These are phyloP conservation scores for Callyntrura sp. DNA, from an alignment of 2,888 invertebrate genomes.

Conservation along the genomic window DNA sequence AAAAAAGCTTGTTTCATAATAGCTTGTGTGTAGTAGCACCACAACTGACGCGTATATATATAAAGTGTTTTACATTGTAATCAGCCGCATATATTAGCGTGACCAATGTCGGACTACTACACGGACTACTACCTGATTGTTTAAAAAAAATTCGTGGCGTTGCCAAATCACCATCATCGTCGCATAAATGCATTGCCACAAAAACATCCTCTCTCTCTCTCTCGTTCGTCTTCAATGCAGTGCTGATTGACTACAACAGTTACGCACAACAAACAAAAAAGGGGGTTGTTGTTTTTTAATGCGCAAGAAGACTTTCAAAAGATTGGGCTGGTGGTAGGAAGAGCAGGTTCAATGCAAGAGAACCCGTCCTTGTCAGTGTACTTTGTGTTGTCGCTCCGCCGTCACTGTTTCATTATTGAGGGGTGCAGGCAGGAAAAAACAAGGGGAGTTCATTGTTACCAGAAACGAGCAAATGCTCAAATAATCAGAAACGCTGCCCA, in stretches of 20 bases:
- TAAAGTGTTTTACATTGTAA: background rate
- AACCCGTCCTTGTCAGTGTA: conserved; percentile 37
- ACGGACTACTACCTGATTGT: conserved; percentile 20
- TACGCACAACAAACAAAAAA: background rate
- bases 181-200: background rate
- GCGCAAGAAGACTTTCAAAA: background rate
- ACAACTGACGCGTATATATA: background rate
- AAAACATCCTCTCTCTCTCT: too few species aligned
- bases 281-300: background rate
- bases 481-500: too few species aligned
- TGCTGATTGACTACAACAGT: conserved; percentile 45
- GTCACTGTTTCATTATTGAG: conserved; percentile 5
- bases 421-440: background rate
- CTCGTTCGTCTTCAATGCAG: conserved; percentile 10
- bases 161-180: too few species aligned
- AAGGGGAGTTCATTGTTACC: background rate
- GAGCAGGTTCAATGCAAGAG: conserved; percentile 62
- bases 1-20: background rate
- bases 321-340: background rate
- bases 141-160: background rate
- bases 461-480: background rate
- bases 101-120: background rate
- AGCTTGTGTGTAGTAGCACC: too few species aligned
- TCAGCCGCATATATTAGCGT: background rate
- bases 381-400: conserved; percentile 37